Evolutionary conservation across 53 echinoderm and acorn worm genomes (phyloP).

Genomic region (Holothuria scabra): DNA sequence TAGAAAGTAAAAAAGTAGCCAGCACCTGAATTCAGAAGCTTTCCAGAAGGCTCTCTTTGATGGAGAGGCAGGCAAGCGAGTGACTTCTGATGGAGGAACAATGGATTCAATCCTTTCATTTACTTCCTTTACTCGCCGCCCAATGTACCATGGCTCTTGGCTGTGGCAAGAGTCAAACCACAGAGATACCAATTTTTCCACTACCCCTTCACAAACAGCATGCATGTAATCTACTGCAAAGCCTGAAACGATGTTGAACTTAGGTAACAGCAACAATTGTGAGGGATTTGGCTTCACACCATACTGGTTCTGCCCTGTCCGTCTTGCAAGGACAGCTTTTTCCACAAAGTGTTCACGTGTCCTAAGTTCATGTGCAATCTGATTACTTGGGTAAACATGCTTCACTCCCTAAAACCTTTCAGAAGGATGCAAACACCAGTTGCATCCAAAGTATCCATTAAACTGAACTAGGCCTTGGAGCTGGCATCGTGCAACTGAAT

Average conservation of each 20-base stretch:
- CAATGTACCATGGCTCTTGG: conserved; percentile 38
- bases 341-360: too few species aligned
- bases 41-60: conserved; percentile 40
- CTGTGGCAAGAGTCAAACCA: too few species aligned
- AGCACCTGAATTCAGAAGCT: conserved; percentile 26
- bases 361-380: too few species aligned
- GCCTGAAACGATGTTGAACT: too few species aligned
- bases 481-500: conserved; percentile 62
- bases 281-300: conserved; percentile 37
- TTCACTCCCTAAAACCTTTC: too few species aligned
- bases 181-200: too few species aligned
- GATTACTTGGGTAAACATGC: too few species aligned
- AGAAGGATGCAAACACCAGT: too few species aligned
- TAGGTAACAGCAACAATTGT: conserved; percentile 21
- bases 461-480: conserved; percentile 62
- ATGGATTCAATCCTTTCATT: neutral
- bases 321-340: conserved; percentile 22
- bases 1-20: too few species aligned
- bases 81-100: conserved; percentile 13
- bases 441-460: conserved; percentile 68
- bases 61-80: conserved; percentile 16
- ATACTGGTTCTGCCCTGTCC: conserved; percentile 22
- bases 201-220: too few species aligned
- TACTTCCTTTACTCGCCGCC: neutral
- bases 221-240: too few species aligned